Evolutionary conservation across 2,113 vertebrate species (phyloP), one percentile per base, ranked within the genome.

Genomic region (Phodopus roborovskii): DNA sequence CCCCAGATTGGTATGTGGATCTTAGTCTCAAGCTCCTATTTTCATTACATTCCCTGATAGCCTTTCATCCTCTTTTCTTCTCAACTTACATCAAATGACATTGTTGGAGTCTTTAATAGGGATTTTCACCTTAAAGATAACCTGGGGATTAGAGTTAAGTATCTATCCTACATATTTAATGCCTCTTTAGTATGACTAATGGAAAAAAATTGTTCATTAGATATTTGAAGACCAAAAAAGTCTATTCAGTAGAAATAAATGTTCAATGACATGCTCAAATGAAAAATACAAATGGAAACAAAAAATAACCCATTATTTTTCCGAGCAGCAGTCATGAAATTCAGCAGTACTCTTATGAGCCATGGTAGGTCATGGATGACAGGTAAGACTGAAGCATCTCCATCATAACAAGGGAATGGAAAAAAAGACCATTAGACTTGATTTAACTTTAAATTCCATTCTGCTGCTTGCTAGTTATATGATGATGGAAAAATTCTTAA

Each of bases 201-300:
- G 20, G 19, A 26, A 39, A 90, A 82, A 4, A 28, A 88, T 15
- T 68, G 92, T 66, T 79, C 39, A 24, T 58, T 90, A 6, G 19
- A 15, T 58, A 75, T 86, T 24, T 66, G 33, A 81, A 88, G 48
- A 53, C 5, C 30, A 79, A 81, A 83, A 66, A 13, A 83, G 36
- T 88, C 26, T 85, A 66, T 82, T 50, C n/a, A 17, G 90, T 50
- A 66, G 75, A 84, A 42, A 42, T 58, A n/a, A 48, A 48, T 58
- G 20, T 53, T 71, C 26, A 62, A 36, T 20, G 30, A 70, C 20
- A 87, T 56, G 17, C 45, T 92, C 33, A 45, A 70, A 66, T 79
- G 56, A 75, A 95, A 94, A 88, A 87, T 68, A 58, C 92, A 95
- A 78, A 39, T 88, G 74, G 68, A 45, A 66, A 30, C 60, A n/a